Percentiles rank a stretch among this genome's conserved stretches.
These are phyloP conservation scores for Anoplopoma fimbria DNA, from an alignment of 2,113 vertebrate genomes.

Conservation along the genomic window DNA sequence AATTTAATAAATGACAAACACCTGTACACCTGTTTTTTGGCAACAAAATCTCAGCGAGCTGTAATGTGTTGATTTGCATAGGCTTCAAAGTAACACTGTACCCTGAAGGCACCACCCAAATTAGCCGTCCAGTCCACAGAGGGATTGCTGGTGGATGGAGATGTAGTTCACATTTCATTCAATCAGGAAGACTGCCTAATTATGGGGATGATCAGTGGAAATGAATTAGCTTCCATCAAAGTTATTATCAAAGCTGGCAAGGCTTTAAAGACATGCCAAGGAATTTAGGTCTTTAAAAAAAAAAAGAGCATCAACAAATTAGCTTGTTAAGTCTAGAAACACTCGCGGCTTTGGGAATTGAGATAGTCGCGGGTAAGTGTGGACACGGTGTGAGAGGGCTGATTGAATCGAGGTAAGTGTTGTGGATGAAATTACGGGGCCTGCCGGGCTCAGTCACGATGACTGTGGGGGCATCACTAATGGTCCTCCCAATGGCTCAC, in stretches of 20 bases:
- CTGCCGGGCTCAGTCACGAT: slow-evolving; percentile 51
- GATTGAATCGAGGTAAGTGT: slow-evolving; percentile 42
- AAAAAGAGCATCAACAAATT: slow-evolving; percentile 53
- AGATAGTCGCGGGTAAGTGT: slow-evolving; percentile 35
- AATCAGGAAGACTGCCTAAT: slow-evolving; percentile 74
- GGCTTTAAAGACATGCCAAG: slow-evolving; percentile 49
- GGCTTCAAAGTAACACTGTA: slow-evolving; percentile 57
- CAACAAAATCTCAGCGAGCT: slow-evolving; percentile 46
- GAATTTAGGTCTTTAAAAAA: slow-evolving; percentile 44
- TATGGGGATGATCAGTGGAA: slow-evolving; percentile 71
- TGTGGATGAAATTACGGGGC: slow-evolving; percentile 42
- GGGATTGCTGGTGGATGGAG: slow-evolving; percentile 37
- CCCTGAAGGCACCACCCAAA: slow-evolving; percentile 66
- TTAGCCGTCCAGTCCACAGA: slow-evolving; percentile 51
- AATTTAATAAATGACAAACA: slow-evolving; percentile 82
- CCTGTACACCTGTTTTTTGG: slow-evolving; percentile 79
- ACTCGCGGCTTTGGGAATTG: slow-evolving; percentile 36
- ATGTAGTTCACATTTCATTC: slow-evolving; percentile 66
- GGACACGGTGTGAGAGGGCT: slow-evolving; percentile 24
- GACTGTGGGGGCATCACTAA: slow-evolving; percentile 76
- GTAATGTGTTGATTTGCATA: slow-evolving; percentile 72
- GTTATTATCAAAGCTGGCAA: slow-evolving; percentile 59
- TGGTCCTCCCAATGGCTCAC: slow-evolving; percentile 67
- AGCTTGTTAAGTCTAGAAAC: slow-evolving; percentile 35
- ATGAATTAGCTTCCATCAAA: slow-evolving; percentile 74